phyloP scores from a whole-genome alignment of 2,113 vertebrate genomes.

The Genyomyrus donnyi region DNA sequence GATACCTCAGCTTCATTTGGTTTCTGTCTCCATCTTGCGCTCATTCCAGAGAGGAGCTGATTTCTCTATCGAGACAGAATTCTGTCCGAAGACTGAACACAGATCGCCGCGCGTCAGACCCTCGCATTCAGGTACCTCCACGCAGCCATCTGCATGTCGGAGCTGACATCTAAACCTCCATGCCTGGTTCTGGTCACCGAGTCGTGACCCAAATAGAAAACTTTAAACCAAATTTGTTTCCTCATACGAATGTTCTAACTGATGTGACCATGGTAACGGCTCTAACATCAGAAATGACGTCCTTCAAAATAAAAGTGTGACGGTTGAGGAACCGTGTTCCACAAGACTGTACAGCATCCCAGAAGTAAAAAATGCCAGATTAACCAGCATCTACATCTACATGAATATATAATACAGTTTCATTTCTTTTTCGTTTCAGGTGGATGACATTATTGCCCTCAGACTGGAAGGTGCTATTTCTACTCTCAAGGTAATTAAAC shows the following conservation, averaged over 20 bases:
- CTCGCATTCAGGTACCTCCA: not conserved
- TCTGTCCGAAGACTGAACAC: constrained; percentile 15
- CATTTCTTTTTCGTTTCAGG: not conserved
- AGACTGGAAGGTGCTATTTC: constrained; percentile 3
- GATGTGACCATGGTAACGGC: not conserved
- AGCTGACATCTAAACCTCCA: not conserved
- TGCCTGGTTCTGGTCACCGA: not conserved
- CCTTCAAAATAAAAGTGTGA: not conserved
- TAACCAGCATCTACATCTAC: not conserved
- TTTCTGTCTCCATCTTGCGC: not conserved
- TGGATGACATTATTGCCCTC: constrained; percentile 9
- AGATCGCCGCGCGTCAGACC: not conserved
- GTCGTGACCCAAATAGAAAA: not conserved
- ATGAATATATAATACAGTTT: not conserved
- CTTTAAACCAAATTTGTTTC: not conserved
- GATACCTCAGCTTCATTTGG: not conserved
- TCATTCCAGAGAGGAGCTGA: constrained; percentile 10
- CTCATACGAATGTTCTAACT: not conserved
- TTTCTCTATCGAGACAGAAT: constrained; percentile 14
- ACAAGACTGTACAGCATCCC: not conserved
- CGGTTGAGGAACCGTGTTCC: not conserved
- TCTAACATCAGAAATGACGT: not conserved
- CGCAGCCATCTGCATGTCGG: not conserved
- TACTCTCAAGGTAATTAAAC: not conserved
- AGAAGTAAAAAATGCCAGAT: not conserved